Conservation (phyloP, 2,797 vertebrate genomes). For the Alectoris magna region DNA sequence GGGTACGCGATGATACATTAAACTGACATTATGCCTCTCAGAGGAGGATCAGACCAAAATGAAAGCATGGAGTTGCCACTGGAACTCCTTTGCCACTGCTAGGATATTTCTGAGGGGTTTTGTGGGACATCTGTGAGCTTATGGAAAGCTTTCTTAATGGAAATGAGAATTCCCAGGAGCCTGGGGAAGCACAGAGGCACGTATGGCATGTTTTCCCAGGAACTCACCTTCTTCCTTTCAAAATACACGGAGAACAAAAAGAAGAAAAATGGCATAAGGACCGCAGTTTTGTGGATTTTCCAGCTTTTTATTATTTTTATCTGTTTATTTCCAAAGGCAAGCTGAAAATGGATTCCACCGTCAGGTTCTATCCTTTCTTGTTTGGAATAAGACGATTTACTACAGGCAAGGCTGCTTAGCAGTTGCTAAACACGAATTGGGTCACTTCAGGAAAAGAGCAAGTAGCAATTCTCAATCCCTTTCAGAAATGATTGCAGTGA, state of each 20-base stretch:
- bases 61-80: no score
- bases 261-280: background rate
- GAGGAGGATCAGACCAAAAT: background rate
- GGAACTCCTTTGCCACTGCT: background rate
- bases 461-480: background rate
- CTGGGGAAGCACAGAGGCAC: background rate
- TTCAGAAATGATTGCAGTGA: background rate
- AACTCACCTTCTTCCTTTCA: background rate
- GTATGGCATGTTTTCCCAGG: background rate
- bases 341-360: background rate
- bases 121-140: background rate
- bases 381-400: no score
- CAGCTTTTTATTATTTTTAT: background rate
- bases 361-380: background rate
- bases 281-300: no score
- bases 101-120: background rate
- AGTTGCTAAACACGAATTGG: background rate
- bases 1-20: no score
- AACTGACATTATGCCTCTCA: background rate
- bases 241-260: no score
- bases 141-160: background rate
- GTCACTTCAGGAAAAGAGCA: background rate
- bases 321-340: background rate
- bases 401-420: background rate
- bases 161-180: background rate